Percentiles rank a stretch among this genome's conserved stretches.
phyloP scores from a whole-genome alignment of 1,140 invertebrate genomes.

The Diprion similis region DNA sequence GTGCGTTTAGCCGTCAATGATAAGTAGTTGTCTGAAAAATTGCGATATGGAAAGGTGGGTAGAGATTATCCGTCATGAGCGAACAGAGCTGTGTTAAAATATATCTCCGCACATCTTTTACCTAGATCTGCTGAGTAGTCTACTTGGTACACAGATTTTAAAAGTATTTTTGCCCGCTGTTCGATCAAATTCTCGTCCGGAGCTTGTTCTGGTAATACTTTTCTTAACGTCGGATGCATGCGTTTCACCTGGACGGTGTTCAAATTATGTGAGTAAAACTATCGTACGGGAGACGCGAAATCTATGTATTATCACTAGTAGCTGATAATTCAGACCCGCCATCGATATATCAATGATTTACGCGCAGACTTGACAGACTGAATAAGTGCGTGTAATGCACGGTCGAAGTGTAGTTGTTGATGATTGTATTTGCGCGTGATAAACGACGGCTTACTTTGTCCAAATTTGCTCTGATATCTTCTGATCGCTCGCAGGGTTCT shows the following conservation, averaged over 20 bases:
- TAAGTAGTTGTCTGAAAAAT: conserved; percentile 27
- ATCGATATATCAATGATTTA: no score
- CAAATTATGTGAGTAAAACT: no score
- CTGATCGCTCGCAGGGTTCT: conserved; percentile 27
- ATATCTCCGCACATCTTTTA: conserved; percentile 16
- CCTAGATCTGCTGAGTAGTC: conserved; percentile 33
- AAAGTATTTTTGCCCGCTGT: conserved; percentile 27
- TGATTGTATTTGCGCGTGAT: no score
- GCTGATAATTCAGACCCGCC: no score
- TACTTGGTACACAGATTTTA: conserved; percentile 34
- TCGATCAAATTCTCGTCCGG: conserved; percentile 38
- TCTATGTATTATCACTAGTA: no score
- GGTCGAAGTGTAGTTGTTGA: no score
- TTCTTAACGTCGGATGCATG: conserved; percentile 31
- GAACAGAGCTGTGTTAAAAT: neutral
- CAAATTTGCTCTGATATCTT: conserved; percentile 31
- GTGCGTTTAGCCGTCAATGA: conserved; percentile 24
- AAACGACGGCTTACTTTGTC: conserved; percentile 29
- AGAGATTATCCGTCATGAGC: conserved; percentile 8
- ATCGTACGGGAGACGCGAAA: no score
- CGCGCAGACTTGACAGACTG: no score
- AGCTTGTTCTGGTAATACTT: conserved; percentile 26
- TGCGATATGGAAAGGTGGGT: conserved; percentile 12
- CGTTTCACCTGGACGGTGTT: neutral
- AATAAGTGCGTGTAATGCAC: no score